Percentiles rank a stretch among this genome's conserved stretches.
These are phyloP conservation scores for Myioborus melanocephalus DNA, from an alignment of 2,797 vertebrate species.

Conservation along the genomic window DNA sequence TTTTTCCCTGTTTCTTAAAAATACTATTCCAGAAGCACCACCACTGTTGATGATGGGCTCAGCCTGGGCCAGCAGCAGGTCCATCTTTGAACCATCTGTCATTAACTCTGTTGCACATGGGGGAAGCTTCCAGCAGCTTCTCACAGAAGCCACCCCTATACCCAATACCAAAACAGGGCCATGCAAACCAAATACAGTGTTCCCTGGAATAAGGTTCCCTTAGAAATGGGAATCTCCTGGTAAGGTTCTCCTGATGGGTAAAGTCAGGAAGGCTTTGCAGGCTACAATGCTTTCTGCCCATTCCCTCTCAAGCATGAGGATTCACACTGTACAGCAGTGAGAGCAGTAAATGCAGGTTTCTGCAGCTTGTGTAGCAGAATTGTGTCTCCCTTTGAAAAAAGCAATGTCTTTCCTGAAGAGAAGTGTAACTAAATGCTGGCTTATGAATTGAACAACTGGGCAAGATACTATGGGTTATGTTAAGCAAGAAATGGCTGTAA, in stretches of 20 bases:
- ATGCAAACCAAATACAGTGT: background rate
- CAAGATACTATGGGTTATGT: background rate
- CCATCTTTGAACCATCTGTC: background rate
- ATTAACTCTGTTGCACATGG: background rate
- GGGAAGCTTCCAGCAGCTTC: background rate
- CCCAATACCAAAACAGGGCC: background rate
- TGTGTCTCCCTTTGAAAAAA: background rate
- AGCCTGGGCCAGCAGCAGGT: background rate
- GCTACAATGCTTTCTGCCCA: accelerated
- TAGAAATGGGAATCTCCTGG: background rate
- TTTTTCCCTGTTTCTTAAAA: background rate
- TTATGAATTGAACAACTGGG: background rate
- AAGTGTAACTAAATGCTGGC: background rate
- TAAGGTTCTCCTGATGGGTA: background rate
- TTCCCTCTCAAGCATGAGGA: background rate
- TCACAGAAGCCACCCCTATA: background rate
- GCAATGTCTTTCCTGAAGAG: background rate
- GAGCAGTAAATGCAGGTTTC: background rate
- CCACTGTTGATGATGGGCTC: background rate
- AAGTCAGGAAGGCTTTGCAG: background rate
- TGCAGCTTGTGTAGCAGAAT: background rate
- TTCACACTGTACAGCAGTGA: background rate
- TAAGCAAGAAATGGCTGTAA: background rate
- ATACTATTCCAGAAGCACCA: background rate
- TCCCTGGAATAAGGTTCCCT: background rate